phyloP scores from a whole-genome alignment of 2,888 invertebrate genomes.

The Julus scandinavius region DNA sequence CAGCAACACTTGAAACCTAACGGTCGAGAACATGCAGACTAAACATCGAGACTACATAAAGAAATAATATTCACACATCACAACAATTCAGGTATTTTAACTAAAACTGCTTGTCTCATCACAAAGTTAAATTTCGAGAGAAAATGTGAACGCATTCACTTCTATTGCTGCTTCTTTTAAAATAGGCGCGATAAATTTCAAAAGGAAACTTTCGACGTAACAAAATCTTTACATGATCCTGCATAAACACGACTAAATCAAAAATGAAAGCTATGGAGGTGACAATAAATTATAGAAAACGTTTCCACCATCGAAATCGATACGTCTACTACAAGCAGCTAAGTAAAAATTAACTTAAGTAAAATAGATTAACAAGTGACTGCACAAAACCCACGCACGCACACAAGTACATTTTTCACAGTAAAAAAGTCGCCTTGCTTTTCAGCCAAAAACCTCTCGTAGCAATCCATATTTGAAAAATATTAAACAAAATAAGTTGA shows the following conservation, averaged over 20 bases:
- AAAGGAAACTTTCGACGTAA: not conserved
- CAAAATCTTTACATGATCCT: not conserved
- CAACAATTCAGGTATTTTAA: not conserved
- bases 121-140: not conserved
- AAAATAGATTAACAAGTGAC: slow-evolving; percentile 37
- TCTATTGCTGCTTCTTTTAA: not conserved
- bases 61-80: not conserved
- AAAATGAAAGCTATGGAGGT: not conserved
- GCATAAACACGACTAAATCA: not conserved
- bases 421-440: slow-evolving; percentile 40
- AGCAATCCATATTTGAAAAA: slow-evolving; percentile 27
- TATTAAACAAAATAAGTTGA: not conserved
- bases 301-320: slow-evolving; percentile 23
- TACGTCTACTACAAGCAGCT: slow-evolving; percentile 29
- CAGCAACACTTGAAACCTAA: not conserved
- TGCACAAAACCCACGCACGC: slow-evolving; percentile 46
- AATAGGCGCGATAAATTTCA: not conserved
- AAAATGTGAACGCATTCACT: not conserved
- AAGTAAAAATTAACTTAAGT: slow-evolving; percentile 37
- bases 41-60: not conserved
- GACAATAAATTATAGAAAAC: slow-evolving; percentile 27
- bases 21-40: not conserved
- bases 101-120: not conserved
- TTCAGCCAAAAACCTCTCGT: slow-evolving; percentile 2
- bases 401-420: slow-evolving; percentile 7